A percentile compares a stretch with the other conserved stretches of the same genome.
Evolutionary conservation across 2,113 vertebrate species (phyloP).

Genomic region (Sphaerodactylus townsendi): DNA sequence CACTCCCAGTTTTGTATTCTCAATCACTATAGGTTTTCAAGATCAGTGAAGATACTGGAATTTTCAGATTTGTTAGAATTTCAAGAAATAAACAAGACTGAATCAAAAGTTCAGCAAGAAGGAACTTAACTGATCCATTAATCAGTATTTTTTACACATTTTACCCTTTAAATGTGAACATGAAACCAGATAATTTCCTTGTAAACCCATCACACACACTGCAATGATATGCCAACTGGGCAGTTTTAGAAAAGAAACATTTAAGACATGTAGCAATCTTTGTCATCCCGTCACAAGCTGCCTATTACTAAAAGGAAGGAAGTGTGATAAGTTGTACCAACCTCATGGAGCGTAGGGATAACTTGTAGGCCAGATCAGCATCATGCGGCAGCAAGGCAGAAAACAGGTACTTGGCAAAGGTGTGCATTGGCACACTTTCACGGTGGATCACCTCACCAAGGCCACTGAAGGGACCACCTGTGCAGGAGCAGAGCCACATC

Average conservation of each 20-base stretch:
- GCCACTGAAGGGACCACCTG: slow-evolving; percentile 96
- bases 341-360: slow-evolving; percentile 97
- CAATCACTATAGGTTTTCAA: background rate
- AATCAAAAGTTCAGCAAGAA: background rate
- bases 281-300: background rate
- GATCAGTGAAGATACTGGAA: background rate
- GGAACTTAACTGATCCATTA: background rate
- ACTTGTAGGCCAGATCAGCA: slow-evolving; percentile 93
- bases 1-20: background rate
- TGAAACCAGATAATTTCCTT: background rate
- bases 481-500: slow-evolving; percentile 51
- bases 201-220: background rate
- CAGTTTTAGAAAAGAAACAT: background rate
- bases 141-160: background rate
- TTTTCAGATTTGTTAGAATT: background rate
- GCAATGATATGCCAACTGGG: background rate
- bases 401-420: slow-evolving; percentile 98
- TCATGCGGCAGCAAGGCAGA: slow-evolving; percentile 94
- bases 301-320: background rate
- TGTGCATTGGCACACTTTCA: slow-evolving; percentile 98
- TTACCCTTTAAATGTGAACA: background rate
- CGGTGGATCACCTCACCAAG: slow-evolving; percentile 96
- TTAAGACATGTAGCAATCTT: background rate
- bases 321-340: slow-evolving; percentile 64
- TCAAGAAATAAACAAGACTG: background rate